Evolutionary conservation across 2,888 invertebrate genomes (phyloP), one percentile per base, ranked within the genome.

Genomic region (Acleris holmiana): DNA sequence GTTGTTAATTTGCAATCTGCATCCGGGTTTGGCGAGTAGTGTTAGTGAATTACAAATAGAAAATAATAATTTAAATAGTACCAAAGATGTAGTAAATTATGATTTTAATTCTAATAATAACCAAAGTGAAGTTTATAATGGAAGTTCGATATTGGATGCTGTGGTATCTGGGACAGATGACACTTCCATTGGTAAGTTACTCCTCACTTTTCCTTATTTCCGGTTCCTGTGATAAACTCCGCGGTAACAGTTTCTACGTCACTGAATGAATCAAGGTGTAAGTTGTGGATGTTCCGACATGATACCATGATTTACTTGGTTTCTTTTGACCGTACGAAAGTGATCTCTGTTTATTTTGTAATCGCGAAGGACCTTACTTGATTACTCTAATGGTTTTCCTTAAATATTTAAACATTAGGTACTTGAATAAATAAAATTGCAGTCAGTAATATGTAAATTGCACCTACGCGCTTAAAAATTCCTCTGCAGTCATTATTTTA

Each of bases 1-100:
- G 68, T 82, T 88, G 82, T 84, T 89, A 76, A 75, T 88, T 83
- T 84, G 86, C 71, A 82, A 82, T 78, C 70, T 73, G 66, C 78
- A 80, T 71, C 73, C 81, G 63, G 78, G 73, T 78, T 77, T 58
- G 56, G 79, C 77, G 68, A 75, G 76, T 67, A 77, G 73, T 77
- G 73, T 62, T 71, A 76, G 74, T 73, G 74, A 71, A 58, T 65
- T 72, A 69, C 76, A 69, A 69, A 73, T 72, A 69, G 76, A 69
- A 69, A 73, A 71, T 76, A 70, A 69, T 69, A 72, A 67, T 69
- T 41, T 35, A 25, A 62, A 59, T 44, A 59, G 23, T 19, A 46
- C 50, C 60, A 59, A 68, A 64, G 61, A 49, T 49, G 8, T 55
- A 46, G 40, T 56, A 35, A 51, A 23, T 46, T 47, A 35, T 19